Evolutionary conservation across 2,797 vertebrate species (phyloP).

Genomic region (Astyanax mexicanus): DNA sequence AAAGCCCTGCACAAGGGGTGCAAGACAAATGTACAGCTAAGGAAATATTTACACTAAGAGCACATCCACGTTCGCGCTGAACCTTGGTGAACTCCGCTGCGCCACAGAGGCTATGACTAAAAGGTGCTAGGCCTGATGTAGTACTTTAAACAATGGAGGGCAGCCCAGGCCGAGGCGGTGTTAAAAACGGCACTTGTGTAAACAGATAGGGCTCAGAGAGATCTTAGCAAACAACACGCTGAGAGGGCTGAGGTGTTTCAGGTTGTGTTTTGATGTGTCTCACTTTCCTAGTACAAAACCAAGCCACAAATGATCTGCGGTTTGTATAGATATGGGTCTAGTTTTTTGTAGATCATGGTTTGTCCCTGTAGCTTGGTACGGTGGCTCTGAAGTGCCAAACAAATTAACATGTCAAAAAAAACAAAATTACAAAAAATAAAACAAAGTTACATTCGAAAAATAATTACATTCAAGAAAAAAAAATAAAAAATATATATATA

Average conservation of each 20-base stretch:
- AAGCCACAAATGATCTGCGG: neutral
- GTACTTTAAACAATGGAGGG: constrained; percentile 72
- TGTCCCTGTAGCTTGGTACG: too few species aligned
- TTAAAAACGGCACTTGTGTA: constrained; percentile 61
- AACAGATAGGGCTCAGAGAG: constrained; percentile 40
- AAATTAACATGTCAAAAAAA: too few species aligned
- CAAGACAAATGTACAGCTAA: constrained; percentile 71
- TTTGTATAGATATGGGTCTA: too few species aligned
- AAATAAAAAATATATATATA: too few species aligned
- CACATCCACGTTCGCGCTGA: constrained; percentile 63
- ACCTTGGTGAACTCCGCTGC: constrained; percentile 51
- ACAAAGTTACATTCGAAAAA: too few species aligned
- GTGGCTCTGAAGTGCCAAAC: too few species aligned
- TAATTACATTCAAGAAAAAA: too few species aligned
- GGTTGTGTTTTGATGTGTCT: neutral
- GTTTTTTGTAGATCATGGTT: too few species aligned
- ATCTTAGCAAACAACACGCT: constrained; percentile 36
- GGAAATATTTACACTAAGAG: constrained; percentile 81
- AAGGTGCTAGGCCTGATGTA: constrained; percentile 71
- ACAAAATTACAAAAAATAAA: too few species aligned
- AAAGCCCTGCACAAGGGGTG: constrained; percentile 58
- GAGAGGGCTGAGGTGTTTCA: neutral
- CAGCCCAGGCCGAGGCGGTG: constrained; percentile 63
- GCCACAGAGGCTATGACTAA: constrained; percentile 57
- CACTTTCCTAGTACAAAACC: constrained; percentile 1